Percentiles rank a stretch among this genome's conserved stretches.
These are phyloP conservation scores for Balearica regulorum DNA, from an alignment of 2,797 vertebrate species.

Conservation along the genomic window DNA sequence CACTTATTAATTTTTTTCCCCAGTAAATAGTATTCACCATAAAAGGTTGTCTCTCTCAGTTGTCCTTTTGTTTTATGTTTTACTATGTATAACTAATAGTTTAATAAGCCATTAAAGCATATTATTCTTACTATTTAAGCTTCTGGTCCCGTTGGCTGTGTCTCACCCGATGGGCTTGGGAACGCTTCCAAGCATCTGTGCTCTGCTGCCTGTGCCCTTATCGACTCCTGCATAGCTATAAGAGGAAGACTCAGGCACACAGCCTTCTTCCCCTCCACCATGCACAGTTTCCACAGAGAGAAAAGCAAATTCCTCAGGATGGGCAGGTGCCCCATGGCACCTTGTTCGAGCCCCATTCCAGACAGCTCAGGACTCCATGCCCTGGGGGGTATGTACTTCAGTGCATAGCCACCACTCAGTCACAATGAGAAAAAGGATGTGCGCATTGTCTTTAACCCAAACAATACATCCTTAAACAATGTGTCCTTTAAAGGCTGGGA, in stretches of 20 bases:
- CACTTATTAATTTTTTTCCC: background rate
- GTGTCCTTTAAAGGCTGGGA: background rate
- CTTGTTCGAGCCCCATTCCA: background rate
- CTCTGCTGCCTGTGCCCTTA: background rate
- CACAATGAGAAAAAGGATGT: background rate
- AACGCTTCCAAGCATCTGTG: background rate
- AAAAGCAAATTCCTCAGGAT: background rate
- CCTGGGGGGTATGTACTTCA: background rate
- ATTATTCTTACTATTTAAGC: background rate
- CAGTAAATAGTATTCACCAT: background rate
- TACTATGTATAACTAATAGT: background rate
- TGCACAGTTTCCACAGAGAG: fast-evolving
- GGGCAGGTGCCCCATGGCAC: background rate
- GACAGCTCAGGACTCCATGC: background rate
- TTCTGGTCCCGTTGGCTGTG: background rate
- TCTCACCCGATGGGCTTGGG: background rate
- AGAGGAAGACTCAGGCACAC: background rate
- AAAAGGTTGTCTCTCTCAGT: background rate
- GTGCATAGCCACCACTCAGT: background rate
- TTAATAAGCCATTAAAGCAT: background rate
- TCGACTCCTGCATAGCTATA: background rate
- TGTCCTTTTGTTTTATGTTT: background rate
- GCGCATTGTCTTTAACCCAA: background rate
- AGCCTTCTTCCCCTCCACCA: background rate
- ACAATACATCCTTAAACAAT: background rate